Evolutionary conservation across 2,888 invertebrate species (phyloP), one percentile per base, ranked within the genome.

Genomic region (Papilio gigon): DNA sequence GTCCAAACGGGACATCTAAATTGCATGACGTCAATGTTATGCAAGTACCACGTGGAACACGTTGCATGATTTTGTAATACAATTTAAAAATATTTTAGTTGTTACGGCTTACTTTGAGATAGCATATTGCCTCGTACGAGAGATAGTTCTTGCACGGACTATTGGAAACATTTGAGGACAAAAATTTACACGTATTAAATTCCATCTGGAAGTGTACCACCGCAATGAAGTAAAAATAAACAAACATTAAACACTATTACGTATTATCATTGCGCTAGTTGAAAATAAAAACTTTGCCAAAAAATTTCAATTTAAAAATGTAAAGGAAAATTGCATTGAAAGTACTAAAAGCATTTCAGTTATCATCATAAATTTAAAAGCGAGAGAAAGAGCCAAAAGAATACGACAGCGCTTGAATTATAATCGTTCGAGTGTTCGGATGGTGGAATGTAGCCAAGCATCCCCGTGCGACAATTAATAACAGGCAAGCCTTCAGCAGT

Each of bases 361-460:
- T 65, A 12, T 40, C 22, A 47, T 47, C 22, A 27, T 30, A 47
- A 47, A 63, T 47, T 42, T 25, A 42, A 56, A 27, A 56, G 6
- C 47, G 47, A 9, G 40, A 40, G 50, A 64, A 12, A 40, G 37
- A 35, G 27, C 27, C 40, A 40, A 58, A 56, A 27, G 22, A 65
- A 56, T 30, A 22, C 25, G 22, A 17, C 17, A n/a, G 40, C 30
- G 5, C 20, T 17, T 65, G 20, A 58, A 47, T 59, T 25, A 59
- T n/a, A 59, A 58, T 58, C 25, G 6, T 25, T 20, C 20, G 58
- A 27, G 30, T 17, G 42, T 40, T 44, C 17, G 20, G 17, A 22
- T 14, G 33, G 14, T 66, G 59, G 58, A 47, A 59, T 33, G n/a
- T 6, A 22, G 58, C 65, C 65, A 66, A 66, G 12, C 20, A 44